Evolutionary conservation across 2,888 invertebrate species (phyloP).

Genomic region (Coelinius sp.): DNA sequence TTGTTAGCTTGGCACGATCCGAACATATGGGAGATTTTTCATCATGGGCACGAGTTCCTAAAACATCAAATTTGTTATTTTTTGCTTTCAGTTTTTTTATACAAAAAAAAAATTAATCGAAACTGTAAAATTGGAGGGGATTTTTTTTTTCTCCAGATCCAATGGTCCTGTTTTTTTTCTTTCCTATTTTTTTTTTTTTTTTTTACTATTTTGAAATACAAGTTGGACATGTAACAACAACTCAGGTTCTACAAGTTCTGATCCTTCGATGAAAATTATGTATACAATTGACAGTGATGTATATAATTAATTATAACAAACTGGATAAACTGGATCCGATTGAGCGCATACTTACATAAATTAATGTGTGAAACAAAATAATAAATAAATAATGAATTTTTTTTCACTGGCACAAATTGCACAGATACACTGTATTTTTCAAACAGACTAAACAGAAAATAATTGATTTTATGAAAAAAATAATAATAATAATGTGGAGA

Average conservation of each 20-base stretch:
- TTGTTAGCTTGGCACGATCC: slow-evolving; percentile 52
- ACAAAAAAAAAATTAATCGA: slow-evolving; percentile 36
- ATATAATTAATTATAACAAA: slow-evolving; percentile 7
- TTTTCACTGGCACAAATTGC: background rate
- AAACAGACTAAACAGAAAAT: background rate
- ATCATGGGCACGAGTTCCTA: slow-evolving; percentile 31
- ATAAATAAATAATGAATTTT: too few relatives aligned
- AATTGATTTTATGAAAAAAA: slow-evolving; percentile 17
- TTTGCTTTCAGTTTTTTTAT: slow-evolving; percentile 1
- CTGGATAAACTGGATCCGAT: slow-evolving; percentile 36
- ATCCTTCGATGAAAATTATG: slow-evolving; percentile 34
- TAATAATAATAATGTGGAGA: slow-evolving; percentile 21
- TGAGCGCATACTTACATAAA: slow-evolving; percentile 50
- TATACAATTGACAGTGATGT: slow-evolving; percentile 26
- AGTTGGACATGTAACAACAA: slow-evolving; percentile 45
- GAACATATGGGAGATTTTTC: slow-evolving; percentile 58
- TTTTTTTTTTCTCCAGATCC: background rate
- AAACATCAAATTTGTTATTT: slow-evolving; percentile 11
- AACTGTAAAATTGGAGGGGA: slow-evolving; percentile 32
- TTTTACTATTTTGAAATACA: slow-evolving; percentile 27
- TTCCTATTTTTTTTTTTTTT: slow-evolving; percentile 4
- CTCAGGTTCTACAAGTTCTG: slow-evolving; percentile 49
- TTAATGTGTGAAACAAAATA: background rate
- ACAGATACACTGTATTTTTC: slow-evolving; percentile 5
- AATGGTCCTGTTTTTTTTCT: slow-evolving; percentile 18